phyloP scores from a whole-genome alignment of 2,888 invertebrate species.

The Pammene aurita region DNA sequence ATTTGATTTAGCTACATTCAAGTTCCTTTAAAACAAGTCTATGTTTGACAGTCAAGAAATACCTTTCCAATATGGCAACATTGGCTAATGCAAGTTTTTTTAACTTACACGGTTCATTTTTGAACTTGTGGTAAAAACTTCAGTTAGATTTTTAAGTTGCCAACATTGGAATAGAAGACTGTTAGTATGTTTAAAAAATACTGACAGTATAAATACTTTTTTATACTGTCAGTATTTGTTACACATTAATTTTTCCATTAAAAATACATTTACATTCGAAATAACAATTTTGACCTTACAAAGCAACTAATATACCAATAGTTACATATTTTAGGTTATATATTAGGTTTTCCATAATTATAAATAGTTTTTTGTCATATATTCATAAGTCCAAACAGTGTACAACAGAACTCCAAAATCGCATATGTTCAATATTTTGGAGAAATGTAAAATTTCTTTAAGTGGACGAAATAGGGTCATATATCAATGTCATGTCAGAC shows the following conservation, averaged over 20 bases:
- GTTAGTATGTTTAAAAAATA: background rate
- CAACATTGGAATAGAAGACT: background rate
- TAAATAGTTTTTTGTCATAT: conserved; percentile 36
- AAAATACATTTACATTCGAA: conserved; percentile 11
- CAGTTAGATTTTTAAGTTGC: conserved; percentile 3
- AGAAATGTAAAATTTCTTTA: conserved; percentile 26
- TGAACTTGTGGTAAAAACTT: background rate
- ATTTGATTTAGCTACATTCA: conserved; percentile 13
- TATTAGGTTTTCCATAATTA: conserved; percentile 38
- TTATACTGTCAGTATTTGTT: conserved; percentile 8
- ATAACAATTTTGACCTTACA: conserved; percentile 27
- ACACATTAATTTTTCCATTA: background rate
- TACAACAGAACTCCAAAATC: conserved; percentile 32
- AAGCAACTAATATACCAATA: conserved; percentile 37
- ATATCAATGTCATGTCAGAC: conserved; percentile 30
- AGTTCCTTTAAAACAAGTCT: background rate
- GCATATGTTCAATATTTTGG: conserved; percentile 1
- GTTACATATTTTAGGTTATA: conserved; percentile 39
- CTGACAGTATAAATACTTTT: conserved; percentile 1
- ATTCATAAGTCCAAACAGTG: conserved; percentile 30
- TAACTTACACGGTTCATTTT: background rate
- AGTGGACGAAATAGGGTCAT: conserved; percentile 36
- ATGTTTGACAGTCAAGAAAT: conserved; percentile 14
- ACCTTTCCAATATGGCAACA: conserved; percentile 13
- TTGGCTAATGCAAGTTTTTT: background rate